Evolutionary conservation across 2,113 vertebrate genomes (phyloP).

Genomic region (Tachysurus fulvidraco): DNA sequence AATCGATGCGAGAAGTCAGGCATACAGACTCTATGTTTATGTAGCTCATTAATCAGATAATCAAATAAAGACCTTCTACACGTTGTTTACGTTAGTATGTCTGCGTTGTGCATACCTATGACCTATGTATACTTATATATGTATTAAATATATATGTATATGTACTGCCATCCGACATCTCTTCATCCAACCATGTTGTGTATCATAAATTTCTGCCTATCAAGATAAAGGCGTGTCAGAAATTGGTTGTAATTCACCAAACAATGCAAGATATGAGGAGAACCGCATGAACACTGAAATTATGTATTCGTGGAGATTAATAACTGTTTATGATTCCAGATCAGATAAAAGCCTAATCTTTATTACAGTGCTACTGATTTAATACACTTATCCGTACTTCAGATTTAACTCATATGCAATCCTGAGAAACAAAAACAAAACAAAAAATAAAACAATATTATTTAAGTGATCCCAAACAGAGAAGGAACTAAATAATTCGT

Average conservation of each 20-base stretch:
- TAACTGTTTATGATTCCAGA: neutral
- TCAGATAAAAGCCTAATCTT: neutral
- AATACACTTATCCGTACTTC: neutral
- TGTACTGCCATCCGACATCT: neutral
- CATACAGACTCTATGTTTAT: neutral
- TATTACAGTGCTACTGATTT: neutral
- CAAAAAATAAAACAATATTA: neutral
- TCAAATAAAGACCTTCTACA: no score
- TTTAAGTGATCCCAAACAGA: neutral
- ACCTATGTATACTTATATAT: no score
- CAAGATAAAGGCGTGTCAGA: constrained; percentile 24
- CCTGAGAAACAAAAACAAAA: neutral
- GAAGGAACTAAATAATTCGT: neutral
- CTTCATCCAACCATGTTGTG: neutral
- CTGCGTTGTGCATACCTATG: no score
- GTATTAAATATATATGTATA: no score
- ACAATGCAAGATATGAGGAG: neutral
- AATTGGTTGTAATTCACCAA: neutral
- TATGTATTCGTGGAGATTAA: neutral
- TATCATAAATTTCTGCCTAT: constrained; percentile 15
- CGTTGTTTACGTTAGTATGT: no score
- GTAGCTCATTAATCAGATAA: neutral
- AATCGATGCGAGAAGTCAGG: neutral
- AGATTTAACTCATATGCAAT: neutral
- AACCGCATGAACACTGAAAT: neutral